These are phyloP conservation scores for Atherinomorus stipes DNA, from an alignment of 2,113 vertebrate genomes.

Conservation along the genomic window DNA sequence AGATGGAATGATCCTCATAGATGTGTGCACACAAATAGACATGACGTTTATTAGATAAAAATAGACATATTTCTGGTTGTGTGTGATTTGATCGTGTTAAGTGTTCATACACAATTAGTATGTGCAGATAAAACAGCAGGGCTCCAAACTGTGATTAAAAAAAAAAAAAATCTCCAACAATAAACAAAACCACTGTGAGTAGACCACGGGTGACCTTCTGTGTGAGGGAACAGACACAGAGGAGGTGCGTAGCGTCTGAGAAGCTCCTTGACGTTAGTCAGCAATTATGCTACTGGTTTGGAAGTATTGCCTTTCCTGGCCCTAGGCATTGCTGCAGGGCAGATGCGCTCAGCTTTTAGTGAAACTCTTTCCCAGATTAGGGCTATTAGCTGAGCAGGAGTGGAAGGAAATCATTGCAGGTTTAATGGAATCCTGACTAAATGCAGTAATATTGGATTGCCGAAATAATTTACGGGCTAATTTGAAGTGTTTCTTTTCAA, in stretches of 20 bases:
- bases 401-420: slow-evolving; percentile 18
- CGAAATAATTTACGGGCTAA: slow-evolving; percentile 20
- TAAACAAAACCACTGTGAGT: slow-evolving; percentile 73
- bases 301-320: slow-evolving; percentile 73
- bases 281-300: slow-evolving; percentile 56
- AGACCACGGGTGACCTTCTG: slow-evolving; percentile 72
- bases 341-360: slow-evolving; percentile 64
- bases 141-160: slow-evolving; percentile 61
- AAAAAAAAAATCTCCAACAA: slow-evolving; percentile 74
- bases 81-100: too few relatives aligned
- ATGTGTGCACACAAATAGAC: too few relatives aligned
- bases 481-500: slow-evolving; percentile 5
- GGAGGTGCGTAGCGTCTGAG: slow-evolving; percentile 44
- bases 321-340: slow-evolving; percentile 58
- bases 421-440: slow-evolving; percentile 27
- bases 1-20: too few relatives aligned
- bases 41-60: too few relatives aligned
- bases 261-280: slow-evolving; percentile 61
- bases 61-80: too few relatives aligned
- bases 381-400: slow-evolving; percentile 52
- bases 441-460: slow-evolving; percentile 23
- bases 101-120: too few relatives aligned
- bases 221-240: slow-evolving; percentile 58
- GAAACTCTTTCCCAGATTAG: slow-evolving; percentile 68
- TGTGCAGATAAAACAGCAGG: slow-evolving; percentile 63